Evolutionary conservation across 1,140 invertebrate species (phyloP).

Genomic region (Halyomorpha halys): DNA sequence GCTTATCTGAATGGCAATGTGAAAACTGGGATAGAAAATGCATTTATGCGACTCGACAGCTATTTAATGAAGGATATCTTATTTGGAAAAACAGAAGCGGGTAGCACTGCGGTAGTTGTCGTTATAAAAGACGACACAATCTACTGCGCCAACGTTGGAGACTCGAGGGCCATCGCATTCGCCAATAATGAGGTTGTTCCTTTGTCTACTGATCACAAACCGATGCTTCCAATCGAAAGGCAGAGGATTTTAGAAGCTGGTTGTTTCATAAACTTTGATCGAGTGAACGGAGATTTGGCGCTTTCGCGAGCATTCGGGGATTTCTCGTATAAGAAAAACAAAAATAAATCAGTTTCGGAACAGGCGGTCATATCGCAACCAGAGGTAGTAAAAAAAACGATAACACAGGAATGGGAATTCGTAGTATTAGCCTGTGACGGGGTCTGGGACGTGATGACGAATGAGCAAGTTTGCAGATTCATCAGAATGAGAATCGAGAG

Average conservation of each 20-base stretch:
- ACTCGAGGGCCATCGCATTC: conserved; percentile 89
- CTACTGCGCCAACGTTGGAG: conserved; percentile 86
- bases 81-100: conserved; percentile 81
- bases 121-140: conserved; percentile 79
- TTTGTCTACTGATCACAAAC: conserved; percentile 91
- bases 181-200: conserved; percentile 69
- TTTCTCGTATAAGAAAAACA: conserved; percentile 86
- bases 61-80: conserved; percentile 82
- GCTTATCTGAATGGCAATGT: conserved; percentile 69
- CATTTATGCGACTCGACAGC: conserved; percentile 80
- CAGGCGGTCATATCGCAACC: conserved; percentile 94
- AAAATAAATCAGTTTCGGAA: conserved; percentile 56
- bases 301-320: conserved; percentile 93
- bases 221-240: conserved; percentile 75
- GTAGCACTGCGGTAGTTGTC: conserved; percentile 92
- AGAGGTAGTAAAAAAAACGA: conserved; percentile 64
- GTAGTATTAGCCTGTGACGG: conserved; percentile 97
- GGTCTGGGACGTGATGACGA: conserved; percentile 96
- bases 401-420: conserved; percentile 79
- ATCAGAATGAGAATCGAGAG: conserved; percentile 27
- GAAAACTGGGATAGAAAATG: conserved; percentile 69
- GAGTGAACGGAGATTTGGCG: conserved; percentile 88
- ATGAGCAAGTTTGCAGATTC: conserved; percentile 75
- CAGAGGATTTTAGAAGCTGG: conserved; percentile 92
- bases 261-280: conserved; percentile 94